Evolutionary conservation across 2,797 vertebrate species (phyloP).

Genomic region (Pygocentrus nattereri): DNA sequence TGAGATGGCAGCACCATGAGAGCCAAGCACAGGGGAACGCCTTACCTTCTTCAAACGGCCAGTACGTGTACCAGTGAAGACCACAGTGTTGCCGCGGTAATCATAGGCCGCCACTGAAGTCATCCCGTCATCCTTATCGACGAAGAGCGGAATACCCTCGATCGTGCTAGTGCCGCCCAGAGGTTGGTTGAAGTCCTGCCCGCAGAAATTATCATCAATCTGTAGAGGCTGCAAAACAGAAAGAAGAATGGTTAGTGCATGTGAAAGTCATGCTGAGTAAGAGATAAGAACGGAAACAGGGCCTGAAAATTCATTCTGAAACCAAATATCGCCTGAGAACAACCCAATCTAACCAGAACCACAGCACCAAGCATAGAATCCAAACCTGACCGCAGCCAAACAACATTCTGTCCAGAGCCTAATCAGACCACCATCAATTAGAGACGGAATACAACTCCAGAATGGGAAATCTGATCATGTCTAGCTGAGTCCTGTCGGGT

Average conservation of each 20-base stretch:
- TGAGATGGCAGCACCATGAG: background rate
- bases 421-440: no score
- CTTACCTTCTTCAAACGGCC: slow-evolving; percentile 95
- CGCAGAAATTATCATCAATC: slow-evolving; percentile 97
- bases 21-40: background rate
- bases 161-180: slow-evolving; percentile 95
- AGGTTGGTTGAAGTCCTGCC: slow-evolving; percentile 98
- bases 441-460: no score
- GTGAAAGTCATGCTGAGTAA: background rate
- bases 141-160: slow-evolving; percentile 90
- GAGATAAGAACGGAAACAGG: background rate
- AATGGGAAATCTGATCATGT: background rate
- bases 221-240: slow-evolving; percentile 85
- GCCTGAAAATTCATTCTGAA: background rate
- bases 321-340: background rate
- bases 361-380: background rate
- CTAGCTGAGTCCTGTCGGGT: no score
- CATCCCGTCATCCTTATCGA: slow-evolving; percentile 96
- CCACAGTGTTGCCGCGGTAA: slow-evolving; percentile 92
- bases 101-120: slow-evolving; percentile 95
- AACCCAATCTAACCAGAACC: background rate
- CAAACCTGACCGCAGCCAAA: background rate
- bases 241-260: slow-evolving; percentile 24
- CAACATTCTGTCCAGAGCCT: no score
- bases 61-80: slow-evolving; percentile 90